These are phyloP conservation scores for Himantopus leucocephalus DNA, from an alignment of 2,113 vertebrate genomes.

Conservation along the genomic window DNA sequence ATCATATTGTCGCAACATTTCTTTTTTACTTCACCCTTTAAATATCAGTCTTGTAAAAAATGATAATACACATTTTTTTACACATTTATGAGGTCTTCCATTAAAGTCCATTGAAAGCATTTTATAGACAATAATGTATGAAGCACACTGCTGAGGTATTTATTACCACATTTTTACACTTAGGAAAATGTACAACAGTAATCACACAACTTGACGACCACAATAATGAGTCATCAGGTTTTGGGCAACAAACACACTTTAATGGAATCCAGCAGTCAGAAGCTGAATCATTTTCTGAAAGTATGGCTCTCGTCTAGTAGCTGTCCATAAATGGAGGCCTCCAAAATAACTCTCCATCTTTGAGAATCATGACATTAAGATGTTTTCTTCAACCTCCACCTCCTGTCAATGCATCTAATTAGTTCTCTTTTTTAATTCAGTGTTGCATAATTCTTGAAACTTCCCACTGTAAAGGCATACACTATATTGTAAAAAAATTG, in stretches of 20 bases:
- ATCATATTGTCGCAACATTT: neutral
- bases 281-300: neutral
- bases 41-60: neutral
- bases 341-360: slow-evolving; percentile 22
- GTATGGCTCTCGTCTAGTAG: neutral
- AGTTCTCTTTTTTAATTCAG: neutral
- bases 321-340: neutral
- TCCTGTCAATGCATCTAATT: slow-evolving; percentile 6
- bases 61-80: neutral
- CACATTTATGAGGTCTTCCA: neutral
- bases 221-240: neutral
- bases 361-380: neutral
- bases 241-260: neutral
- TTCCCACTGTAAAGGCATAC: neutral
- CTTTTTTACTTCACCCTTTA: neutral
- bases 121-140: neutral
- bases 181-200: neutral
- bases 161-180: neutral
- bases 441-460: neutral
- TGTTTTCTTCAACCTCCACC: neutral
- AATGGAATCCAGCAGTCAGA: neutral
- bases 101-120: neutral
- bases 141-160: neutral
- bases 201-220: neutral
- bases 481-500: neutral